Percentiles rank a stretch among this genome's conserved stretches.
phyloP scores from a whole-genome alignment of 2,888 invertebrate species.

The Oscheius sp. region DNA sequence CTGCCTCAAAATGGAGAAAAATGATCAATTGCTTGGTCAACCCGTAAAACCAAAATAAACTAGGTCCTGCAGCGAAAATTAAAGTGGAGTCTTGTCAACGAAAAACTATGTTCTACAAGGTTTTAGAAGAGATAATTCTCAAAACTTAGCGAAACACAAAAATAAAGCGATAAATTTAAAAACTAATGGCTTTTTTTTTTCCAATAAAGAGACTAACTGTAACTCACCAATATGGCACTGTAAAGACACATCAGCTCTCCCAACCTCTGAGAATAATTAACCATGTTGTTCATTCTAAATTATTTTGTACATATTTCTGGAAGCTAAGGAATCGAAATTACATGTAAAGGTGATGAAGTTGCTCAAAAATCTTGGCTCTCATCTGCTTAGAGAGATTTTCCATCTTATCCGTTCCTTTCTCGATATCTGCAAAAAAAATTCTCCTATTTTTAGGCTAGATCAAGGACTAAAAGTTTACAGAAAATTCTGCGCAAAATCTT shows the following conservation, averaged over 20 bases:
- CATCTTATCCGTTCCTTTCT: slow-evolving; percentile 31
- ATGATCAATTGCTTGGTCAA: not conserved
- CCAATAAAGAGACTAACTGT: not conserved
- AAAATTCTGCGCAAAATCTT: no score
- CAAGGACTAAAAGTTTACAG: no score
- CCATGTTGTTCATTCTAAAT: slow-evolving; percentile 32
- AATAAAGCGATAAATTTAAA: not conserved
- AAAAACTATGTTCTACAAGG: no score
- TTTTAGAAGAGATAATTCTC: no score
- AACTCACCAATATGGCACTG: slow-evolving; percentile 33
- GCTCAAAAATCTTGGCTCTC: slow-evolving; percentile 33
- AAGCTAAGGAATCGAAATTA: not conserved
- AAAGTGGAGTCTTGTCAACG: no score
- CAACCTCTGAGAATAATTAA: slow-evolving; percentile 34
- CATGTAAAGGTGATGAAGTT: slow-evolving; percentile 35
- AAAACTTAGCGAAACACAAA: not conserved
- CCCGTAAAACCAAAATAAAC: not conserved
- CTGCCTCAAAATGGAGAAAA: not conserved
- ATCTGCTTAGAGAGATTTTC: slow-evolving; percentile 30
- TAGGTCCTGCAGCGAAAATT: no score
- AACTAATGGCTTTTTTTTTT: not conserved
- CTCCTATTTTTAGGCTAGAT: not conserved
- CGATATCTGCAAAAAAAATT: slow-evolving; percentile 32
- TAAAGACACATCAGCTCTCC: slow-evolving; percentile 41
- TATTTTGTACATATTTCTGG: not conserved